Evolutionary conservation across 2,888 invertebrate species (phyloP), one percentile per base, ranked within the genome.

Genomic region (Lymantria monacha): DNA sequence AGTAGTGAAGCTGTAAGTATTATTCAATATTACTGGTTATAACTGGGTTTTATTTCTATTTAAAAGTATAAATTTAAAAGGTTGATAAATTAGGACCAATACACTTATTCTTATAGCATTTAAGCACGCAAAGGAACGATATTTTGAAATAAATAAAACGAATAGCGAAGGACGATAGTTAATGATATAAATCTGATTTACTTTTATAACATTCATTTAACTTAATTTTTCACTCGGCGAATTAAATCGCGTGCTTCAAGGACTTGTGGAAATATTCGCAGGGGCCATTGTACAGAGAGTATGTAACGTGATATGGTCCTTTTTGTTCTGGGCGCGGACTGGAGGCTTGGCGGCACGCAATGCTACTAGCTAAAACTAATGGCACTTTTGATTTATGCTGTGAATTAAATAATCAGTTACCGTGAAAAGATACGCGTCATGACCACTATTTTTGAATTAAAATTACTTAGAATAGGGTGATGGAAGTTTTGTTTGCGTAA

Each of bases 301-400:
- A 59, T 63, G 70, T 72, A 64, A 65, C 52, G 51, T 59, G 61
- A 66, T 66, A 67, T 63, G 59, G 66, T 71, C n/a, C 12, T 38
- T 38, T 51, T 51, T 51, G 51, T 51, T 48, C 47, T 41, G 73
- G 83, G 83, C 59, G 83, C 71, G 83, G 33, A 65, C 74, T 47
- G 49, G 67, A 75, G 81, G 81, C 79, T 78, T 70, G 82, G 74
- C 75, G 54, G 55, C 84, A 84, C 84, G 83, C 83, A 52, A 82
- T 43, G 54, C 55, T 57, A 54, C 55, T 46, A 50, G 45, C 42
- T 46, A 57, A 50, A 22, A 22, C 31, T 68, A 67, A 72, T 69
- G 53, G 62, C 38, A 41, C 46, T 61, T 66, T 65, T 77, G 70
- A 72, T 77, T 75, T 73, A 77, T 75, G 49, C 46, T 57, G 48